Evolutionary conservation across 2,888 invertebrate genomes (phyloP).

Genomic region (Trissolcus japonicus): DNA sequence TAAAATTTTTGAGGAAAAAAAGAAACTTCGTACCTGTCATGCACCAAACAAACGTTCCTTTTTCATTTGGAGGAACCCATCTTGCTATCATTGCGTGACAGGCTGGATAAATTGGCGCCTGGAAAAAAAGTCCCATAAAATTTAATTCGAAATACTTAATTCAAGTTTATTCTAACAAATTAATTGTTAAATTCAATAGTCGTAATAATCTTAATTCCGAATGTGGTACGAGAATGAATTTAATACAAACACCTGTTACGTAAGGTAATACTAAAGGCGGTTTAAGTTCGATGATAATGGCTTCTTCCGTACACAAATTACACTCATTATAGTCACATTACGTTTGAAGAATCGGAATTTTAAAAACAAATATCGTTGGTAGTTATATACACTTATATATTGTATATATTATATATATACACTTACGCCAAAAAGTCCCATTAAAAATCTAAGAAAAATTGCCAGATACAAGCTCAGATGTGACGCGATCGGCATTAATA

Average conservation of each 20-base stretch:
- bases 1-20: no score
- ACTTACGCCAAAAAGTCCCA: constrained; percentile 75
- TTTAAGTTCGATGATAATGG: no score
- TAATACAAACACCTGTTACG: no score
- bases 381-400: constrained; percentile 64
- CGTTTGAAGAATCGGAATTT: no score
- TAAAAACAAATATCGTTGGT: no score
- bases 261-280: no score
- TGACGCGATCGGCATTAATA: constrained; percentile 72
- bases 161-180: neutral
- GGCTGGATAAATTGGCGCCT: constrained; percentile 83
- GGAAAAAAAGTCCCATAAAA: constrained; percentile 19
- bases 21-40: constrained; percentile 76
- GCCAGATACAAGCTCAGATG: constrained; percentile 64
- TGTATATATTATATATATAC: no score
- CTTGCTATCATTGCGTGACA: constrained; percentile 83
- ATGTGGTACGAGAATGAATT: no score
- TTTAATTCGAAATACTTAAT: neutral
- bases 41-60: constrained; percentile 85
- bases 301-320: no score
- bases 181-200: no score
- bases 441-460: constrained; percentile 69
- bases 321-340: no score
- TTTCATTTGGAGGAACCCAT: constrained; percentile 87
- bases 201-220: no score